phyloP scores from a whole-genome alignment of 2,113 vertebrate genomes.

The Notechis scutatus region DNA sequence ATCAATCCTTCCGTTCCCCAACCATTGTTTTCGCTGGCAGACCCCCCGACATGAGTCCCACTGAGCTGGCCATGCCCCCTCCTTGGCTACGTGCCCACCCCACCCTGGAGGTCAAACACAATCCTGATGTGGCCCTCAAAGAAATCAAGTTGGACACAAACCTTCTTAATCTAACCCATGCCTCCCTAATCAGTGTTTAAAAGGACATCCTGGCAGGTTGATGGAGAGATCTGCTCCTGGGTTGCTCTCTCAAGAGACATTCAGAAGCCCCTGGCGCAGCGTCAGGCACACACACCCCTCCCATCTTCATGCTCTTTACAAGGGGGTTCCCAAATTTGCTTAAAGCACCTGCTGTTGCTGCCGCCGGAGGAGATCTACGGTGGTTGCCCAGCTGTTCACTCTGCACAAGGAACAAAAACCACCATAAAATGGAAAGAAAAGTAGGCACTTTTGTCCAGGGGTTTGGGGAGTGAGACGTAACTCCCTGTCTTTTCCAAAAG shows the following conservation, averaged over 20 bases:
- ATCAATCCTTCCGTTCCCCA: no score
- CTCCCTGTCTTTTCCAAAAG: neutral
- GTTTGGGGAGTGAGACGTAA: no score
- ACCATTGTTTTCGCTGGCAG: no score
- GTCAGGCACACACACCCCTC: neutral
- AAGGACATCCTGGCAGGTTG: neutral
- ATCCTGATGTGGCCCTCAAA: neutral
- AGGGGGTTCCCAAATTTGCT: neutral
- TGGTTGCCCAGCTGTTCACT: no score
- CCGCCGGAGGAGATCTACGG: neutral
- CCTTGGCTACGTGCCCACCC: no score
- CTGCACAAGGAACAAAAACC: neutral
- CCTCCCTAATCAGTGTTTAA: neutral
- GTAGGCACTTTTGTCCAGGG: neutral
- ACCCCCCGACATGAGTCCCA: no score
- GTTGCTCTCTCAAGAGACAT: neutral
- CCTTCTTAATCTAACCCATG: no score
- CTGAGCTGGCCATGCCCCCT: no score
- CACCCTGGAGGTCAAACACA: no score
- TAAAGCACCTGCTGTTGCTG: neutral
- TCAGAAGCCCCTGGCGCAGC: no score
- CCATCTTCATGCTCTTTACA: neutral
- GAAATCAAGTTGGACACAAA: no score
- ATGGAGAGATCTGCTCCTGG: neutral
- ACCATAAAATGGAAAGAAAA: neutral